These are phyloP conservation scores for western clawed frog (Xenopus tropicalis) DNA, from an alignment of 2,113 vertebrate genomes.

Conservation along the genomic window UCB_Xtro_10.0 CM004448.2:19699001-19699500, in stretches of 20 bases:
- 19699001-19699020: too few relatives aligned
- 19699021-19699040: too few relatives aligned
- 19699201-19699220: too few relatives aligned
- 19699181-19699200: too few relatives aligned
- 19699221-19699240: background rate
- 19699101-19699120: too few relatives aligned
- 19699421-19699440: conserved; percentile 16
- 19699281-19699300: background rate
- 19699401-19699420: conserved; percentile 22
- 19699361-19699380: conserved; percentile 38
- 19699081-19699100: too few relatives aligned
- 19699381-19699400: conserved; percentile 32
- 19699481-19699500: conserved; percentile 30
- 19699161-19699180: too few relatives aligned
- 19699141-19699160: too few relatives aligned
- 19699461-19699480: conserved; percentile 36
- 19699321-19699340: conserved; percentile 32
- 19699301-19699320: conserved; percentile 13
- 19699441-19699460: background rate
- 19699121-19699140: too few relatives aligned
- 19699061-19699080: too few relatives aligned
- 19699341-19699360: conserved; percentile 36
- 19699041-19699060: too few relatives aligned
- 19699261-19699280: conserved; percentile 3
- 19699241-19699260: background rate